Evolutionary conservation across 2,797 vertebrate genomes (phyloP).

Genomic region (Chiropotes sagulatus): DNA sequence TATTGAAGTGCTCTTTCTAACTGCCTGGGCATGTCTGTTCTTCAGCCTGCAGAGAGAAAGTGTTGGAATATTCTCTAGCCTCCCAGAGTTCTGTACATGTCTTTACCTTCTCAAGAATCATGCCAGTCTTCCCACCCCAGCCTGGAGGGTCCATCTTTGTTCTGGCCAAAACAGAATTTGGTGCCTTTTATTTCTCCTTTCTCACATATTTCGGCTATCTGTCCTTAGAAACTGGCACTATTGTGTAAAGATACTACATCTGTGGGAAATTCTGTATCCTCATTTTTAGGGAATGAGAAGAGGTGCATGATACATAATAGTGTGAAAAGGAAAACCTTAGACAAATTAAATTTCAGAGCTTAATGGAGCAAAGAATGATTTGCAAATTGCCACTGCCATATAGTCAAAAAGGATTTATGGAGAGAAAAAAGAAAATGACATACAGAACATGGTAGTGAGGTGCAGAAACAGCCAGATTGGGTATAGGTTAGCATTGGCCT

Average conservation of each 20-base stretch:
- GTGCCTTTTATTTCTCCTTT: not conserved
- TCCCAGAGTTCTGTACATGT: not conserved
- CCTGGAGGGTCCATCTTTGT: not conserved
- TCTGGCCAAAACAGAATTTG: not conserved
- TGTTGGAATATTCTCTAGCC: not conserved
- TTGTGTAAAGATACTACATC: not conserved
- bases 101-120: not conserved
- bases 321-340: not conserved
- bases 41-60: not conserved
- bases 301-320: not conserved
- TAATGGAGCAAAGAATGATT: not conserved
- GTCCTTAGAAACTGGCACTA: not conserved
- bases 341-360: not conserved
- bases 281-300: not conserved
- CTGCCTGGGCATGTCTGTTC: not conserved
- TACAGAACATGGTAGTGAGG: not conserved
- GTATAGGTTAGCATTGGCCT: not conserved
- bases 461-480: not conserved
- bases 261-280: not conserved
- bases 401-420: not conserved
- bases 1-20: not conserved
- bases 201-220: not conserved
- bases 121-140: not conserved
- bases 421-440: not conserved
- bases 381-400: not conserved